Evolutionary conservation across 2,888 invertebrate genomes (phyloP).

Genomic region (Eubasilissa splendida): DNA sequence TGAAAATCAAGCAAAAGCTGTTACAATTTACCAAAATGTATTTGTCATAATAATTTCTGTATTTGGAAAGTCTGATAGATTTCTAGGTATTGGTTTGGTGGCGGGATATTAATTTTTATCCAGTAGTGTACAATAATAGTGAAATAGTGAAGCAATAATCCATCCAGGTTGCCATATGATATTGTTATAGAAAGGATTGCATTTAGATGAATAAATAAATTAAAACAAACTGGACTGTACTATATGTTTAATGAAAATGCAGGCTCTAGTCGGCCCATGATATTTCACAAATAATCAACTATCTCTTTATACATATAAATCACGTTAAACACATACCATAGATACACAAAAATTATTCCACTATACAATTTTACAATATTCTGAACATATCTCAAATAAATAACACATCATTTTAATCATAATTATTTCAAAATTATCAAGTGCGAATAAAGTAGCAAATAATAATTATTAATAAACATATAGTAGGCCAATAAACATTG

Average conservation of each 20-base stretch:
- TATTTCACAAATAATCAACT: constrained; percentile 55
- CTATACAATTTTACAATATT: constrained; percentile 53
- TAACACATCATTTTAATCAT: constrained; percentile 32
- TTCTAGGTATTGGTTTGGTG: too few species aligned
- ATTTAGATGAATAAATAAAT: constrained; percentile 30
- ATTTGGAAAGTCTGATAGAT: too few species aligned
- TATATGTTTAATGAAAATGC: constrained; percentile 54
- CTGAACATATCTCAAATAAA: constrained; percentile 48
- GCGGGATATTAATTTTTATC: too few species aligned
- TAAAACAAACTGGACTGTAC: constrained; percentile 5
- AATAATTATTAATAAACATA: constrained; percentile 26
- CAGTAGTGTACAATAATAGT: too few species aligned
- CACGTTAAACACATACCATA: constrained; percentile 51
- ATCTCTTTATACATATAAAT: constrained; percentile 50
- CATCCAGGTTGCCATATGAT: too few species aligned
- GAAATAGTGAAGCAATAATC: too few species aligned
- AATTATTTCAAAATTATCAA: constrained; percentile 11
- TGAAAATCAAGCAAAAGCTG: too few species aligned
- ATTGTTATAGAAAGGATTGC: too few species aligned
- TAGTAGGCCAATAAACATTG: background rate
- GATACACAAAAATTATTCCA: constrained; percentile 46
- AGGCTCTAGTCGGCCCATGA: constrained; percentile 50
- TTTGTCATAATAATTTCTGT: too few species aligned
- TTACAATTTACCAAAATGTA: too few species aligned
- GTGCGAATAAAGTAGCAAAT: background rate